Evolutionary conservation across 2,797 vertebrate genomes (phyloP), one percentile per base, ranked within the genome.

Genomic region (Acanthurus leucopareius): DNA sequence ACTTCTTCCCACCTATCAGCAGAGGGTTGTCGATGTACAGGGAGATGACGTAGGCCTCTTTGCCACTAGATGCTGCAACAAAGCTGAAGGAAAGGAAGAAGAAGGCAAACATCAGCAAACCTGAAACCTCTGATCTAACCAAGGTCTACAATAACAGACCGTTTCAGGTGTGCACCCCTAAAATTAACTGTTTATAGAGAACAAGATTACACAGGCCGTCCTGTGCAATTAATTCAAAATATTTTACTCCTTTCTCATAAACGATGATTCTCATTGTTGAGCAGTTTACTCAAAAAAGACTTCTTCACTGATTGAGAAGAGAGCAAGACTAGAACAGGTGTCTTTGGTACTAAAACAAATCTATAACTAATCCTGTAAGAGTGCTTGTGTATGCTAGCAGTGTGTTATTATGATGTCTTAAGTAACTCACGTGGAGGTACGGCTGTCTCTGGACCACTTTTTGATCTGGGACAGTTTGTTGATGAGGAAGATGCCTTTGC

Each of bases 391-490:
- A 38, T n/a, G 38, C 3, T 16, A 20, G 10, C 10, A 25, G 20
- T 5, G 57, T 25, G 54, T 48, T 51, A 44, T 1, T 42, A 38
- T 7, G 25, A 20, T 0, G 47, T 35, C 15, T 14, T 13, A 17
- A 9, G 20, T 25, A 16, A 96, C 97, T 96, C 86, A 99, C 98
- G 97, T 96, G 56, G 97, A 97, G 0, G 97, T 98, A 89, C 98
- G 98, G 93, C 98, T 98, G 90, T 99, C 98, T 58, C 98, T 92
- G 60, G 98, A 99, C 98, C 98, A 99, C 86, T 99, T 99, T 80
- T 99, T 99, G 82, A 99, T 98, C 92, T 99, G 98, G 0, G 98
- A 99, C 76, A 99, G 97, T 85, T 99, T 99, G 94, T 99, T 99
- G 90, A 99, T 99, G 52, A 99, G 97, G 80, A 99, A 99, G 93